Percentiles rank a stretch among this genome's conserved stretches.
These are phyloP conservation scores for Actias luna DNA, from an alignment of 2,888 invertebrate genomes.

Conservation along the genomic window DNA sequence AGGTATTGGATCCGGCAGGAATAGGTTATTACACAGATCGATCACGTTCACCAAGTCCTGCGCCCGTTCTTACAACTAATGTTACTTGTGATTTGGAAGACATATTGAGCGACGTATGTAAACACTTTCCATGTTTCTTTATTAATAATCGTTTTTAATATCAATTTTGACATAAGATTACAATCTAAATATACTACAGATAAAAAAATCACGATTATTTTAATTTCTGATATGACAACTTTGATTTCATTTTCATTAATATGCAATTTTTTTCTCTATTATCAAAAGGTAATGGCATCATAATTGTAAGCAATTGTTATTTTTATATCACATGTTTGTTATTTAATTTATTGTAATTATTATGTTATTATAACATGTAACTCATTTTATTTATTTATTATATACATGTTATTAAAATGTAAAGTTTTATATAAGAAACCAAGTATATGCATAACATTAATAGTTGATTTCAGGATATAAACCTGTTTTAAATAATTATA, in stretches of 20 bases:
- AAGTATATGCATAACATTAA: too few species aligned
- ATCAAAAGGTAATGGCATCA: conserved; percentile 1
- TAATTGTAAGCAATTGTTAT: conserved; percentile 1
- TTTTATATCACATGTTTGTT: neutral
- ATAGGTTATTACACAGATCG: conserved; percentile 62
- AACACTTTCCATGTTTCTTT: conserved; percentile 29
- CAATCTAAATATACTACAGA: neutral
- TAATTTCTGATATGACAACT: neutral
- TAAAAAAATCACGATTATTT: neutral
- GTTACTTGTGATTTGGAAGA: conserved; percentile 74
- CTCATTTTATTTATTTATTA: neutral
- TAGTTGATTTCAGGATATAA: too few species aligned
- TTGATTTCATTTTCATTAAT: neutral
- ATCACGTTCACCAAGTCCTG: conserved; percentile 62
- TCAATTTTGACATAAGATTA: neutral
- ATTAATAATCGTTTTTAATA: conserved; percentile 13
- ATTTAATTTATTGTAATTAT: neutral
- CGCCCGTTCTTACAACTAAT: conserved; percentile 67
- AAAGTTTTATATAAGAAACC: too few species aligned
- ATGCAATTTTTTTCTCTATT: neutral
- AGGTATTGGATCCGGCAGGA: conserved; percentile 69
- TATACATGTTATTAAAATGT: too few species aligned
- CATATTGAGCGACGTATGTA: conserved; percentile 79
- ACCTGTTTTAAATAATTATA: too few species aligned
- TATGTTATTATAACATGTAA: neutral